Evolutionary conservation across 2,888 invertebrate genomes (phyloP).

Genomic region (Drosophila planitibia): DNA sequence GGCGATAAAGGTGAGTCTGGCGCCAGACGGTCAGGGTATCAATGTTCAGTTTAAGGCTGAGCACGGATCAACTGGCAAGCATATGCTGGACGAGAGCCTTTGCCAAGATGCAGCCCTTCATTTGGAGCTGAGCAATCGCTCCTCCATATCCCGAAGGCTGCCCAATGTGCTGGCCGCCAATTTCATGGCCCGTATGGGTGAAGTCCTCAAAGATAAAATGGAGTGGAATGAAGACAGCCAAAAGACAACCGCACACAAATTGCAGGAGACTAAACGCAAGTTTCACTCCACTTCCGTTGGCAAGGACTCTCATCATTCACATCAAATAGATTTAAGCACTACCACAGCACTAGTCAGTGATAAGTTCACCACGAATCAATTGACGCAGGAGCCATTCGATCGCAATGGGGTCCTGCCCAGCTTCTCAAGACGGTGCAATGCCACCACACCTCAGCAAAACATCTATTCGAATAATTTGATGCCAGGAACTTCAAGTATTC

Average conservation of each 20-base stretch:
- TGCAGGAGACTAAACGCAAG: slow-evolving; percentile 8
- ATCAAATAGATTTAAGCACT: neutral
- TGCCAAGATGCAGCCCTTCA: slow-evolving; percentile 38
- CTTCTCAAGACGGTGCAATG: neutral
- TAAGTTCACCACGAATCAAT: neutral
- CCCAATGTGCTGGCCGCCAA: slow-evolving; percentile 51
- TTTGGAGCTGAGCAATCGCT: slow-evolving; percentile 36
- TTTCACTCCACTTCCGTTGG: neutral
- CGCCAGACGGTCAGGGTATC: slow-evolving; percentile 46
- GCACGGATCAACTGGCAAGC: slow-evolving; percentile 4
- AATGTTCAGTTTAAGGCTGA: slow-evolving; percentile 46
- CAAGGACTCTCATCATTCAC: slow-evolving; percentile 3
- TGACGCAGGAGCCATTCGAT: neutral
- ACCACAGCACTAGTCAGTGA: neutral
- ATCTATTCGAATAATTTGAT: slow-evolving; percentile 6
- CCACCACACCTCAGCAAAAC: neutral
- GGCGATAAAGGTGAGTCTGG: slow-evolving; percentile 35
- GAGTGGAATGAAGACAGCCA: slow-evolving; percentile 17
- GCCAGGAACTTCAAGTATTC: neutral
- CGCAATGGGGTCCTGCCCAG: neutral
- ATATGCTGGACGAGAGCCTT: slow-evolving; percentile 34
- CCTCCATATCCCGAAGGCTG: slow-evolving; percentile 36
- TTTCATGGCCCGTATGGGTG: slow-evolving; percentile 50
- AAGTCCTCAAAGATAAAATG: slow-evolving; percentile 42
- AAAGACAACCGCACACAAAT: neutral